Evolutionary conservation across 2,888 invertebrate species (phyloP), one percentile per base, ranked within the genome.

Genomic region (Timandra comae): DNA sequence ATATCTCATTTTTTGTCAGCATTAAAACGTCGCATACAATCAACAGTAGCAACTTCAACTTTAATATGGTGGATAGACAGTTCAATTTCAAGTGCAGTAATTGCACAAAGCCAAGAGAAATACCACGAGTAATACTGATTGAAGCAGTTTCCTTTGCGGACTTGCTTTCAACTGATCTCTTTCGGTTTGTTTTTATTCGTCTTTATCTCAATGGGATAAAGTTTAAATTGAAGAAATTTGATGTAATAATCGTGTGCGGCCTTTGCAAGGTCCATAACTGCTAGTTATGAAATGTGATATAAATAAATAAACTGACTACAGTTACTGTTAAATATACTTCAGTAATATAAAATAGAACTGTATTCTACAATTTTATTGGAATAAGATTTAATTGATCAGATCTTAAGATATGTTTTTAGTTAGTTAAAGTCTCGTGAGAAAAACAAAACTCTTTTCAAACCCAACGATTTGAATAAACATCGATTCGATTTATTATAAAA

Each of bases 51-150:
- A 13, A 42, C 16, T 28, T 26, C 13, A 6, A 27, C 21, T 16
- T 7, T 26, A 37, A 30, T 23, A 2, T 5, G 9, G 27, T 29
- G 6, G 7, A 3, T n/a, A 22, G 40, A 27, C 27, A 32, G 24
- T 35, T 30, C 29, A 33, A 29, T 11, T 12, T 23, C 21, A 27
- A 28, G 4, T 19, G 22, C 23, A 12, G 26, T 10, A 23, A 11
- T 33, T 21, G 19, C 20, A 43, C 16, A 35, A 36, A 42, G 27
- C 35, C 29, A 44, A 36, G 41, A 43, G 38, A 33, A n/a, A n/a
- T n/a, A n/a, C n/a, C n/a, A n/a, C n/a, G n/a, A n/a, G n/a, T 16
- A 48, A 61, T 57, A 59, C 60, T 63, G 58, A 67, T 64, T 59
- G 58, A 53, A 50, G 45, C 47, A 54, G 66, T 63, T 62, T 60